These are phyloP conservation scores for Oxytorus armatus DNA, from an alignment of 2,888 invertebrate species.

Conservation along the genomic window DNA sequence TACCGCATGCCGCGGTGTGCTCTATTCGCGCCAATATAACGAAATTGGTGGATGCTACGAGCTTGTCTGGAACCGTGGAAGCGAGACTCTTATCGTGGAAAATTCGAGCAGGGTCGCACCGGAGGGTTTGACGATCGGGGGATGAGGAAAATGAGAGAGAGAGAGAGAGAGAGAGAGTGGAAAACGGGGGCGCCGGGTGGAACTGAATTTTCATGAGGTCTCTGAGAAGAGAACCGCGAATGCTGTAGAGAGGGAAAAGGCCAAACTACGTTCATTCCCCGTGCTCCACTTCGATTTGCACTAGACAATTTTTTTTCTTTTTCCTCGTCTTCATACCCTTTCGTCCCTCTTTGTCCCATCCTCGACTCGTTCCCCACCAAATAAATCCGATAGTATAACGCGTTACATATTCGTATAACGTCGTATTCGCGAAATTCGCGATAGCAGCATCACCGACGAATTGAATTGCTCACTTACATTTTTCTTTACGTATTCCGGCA, in stretches of 20 bases:
- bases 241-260: slow-evolving; percentile 26
- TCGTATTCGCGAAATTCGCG: slow-evolving; percentile 15
- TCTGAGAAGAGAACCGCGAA: slow-evolving; percentile 36
- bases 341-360: neutral
- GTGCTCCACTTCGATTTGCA: slow-evolving; percentile 59
- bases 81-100: slow-evolving; percentile 60
- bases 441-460: slow-evolving; percentile 20
- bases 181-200: slow-evolving; percentile 30
- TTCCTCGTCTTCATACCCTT: neutral
- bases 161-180: slow-evolving; percentile 11
- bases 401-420: slow-evolving; percentile 51
- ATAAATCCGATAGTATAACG: slow-evolving; percentile 44
- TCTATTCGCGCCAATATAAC: slow-evolving; percentile 78
- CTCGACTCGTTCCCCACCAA: slow-evolving; percentile 1
- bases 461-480: slow-evolving; percentile 31
- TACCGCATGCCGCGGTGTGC: slow-evolving; percentile 74
- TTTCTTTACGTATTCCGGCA: neutral
- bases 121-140: slow-evolving; percentile 9
- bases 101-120: slow-evolving; percentile 56
- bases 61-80: slow-evolving; percentile 66
- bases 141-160: slow-evolving; percentile 8
- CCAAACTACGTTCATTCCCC: slow-evolving; percentile 41
- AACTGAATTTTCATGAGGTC: slow-evolving; percentile 67
- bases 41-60: slow-evolving; percentile 75
- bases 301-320: slow-evolving; percentile 49